These are phyloP conservation scores for Camelus dromedarius DNA, from an alignment of 2,113 vertebrate genomes.

Conservation along the genomic window DNA sequence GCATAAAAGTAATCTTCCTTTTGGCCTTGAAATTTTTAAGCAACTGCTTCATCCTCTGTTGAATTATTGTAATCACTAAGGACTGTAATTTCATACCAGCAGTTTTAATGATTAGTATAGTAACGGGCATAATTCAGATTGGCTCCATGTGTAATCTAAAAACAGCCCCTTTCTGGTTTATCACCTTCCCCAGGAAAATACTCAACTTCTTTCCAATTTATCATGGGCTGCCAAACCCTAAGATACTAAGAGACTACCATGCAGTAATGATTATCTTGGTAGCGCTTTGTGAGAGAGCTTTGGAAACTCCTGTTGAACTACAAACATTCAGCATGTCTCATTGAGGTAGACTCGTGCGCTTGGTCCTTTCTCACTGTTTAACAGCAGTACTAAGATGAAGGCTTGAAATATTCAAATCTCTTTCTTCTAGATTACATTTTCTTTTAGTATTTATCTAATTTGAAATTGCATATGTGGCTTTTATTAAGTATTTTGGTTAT, in stretches of 20 bases:
- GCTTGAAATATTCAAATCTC: neutral
- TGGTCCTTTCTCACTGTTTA: neutral
- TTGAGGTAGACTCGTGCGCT: neutral
- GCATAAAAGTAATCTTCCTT: neutral
- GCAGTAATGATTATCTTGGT: neutral
- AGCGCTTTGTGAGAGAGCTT: neutral
- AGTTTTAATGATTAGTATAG: neutral
- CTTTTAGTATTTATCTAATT: slow-evolving; percentile 13
- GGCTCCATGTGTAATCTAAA: neutral
- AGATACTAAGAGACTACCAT: neutral
- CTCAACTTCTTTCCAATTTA: neutral
- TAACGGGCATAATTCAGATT: neutral
- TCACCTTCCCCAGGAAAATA: neutral
- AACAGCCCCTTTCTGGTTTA: neutral
- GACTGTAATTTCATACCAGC: neutral
- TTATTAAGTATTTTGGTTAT: slow-evolving; percentile 28
- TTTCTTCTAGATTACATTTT: neutral
- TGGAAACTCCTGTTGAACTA: neutral
- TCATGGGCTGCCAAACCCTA: neutral
- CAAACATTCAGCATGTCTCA: neutral
- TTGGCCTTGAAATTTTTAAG: slow-evolving; percentile 23
- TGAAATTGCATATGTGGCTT: slow-evolving; percentile 16
- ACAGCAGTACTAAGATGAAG: neutral
- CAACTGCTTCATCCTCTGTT: neutral
- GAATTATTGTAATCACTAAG: neutral